Evolutionary conservation across 2,888 invertebrate species (phyloP).

Genomic region (Drosophila villosipedis): DNA sequence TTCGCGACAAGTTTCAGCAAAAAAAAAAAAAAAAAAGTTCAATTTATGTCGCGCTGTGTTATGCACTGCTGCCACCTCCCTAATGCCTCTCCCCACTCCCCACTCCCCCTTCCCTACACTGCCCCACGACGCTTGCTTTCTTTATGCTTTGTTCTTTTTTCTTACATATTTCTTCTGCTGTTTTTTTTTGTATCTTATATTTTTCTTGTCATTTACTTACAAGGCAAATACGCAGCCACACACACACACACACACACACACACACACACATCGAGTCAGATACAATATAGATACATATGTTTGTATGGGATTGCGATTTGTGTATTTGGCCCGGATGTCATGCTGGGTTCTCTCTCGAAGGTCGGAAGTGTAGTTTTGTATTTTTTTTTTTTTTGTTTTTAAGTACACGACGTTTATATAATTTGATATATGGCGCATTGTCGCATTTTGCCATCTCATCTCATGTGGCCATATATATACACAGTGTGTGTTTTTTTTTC

Average conservation of each 20-base stretch:
- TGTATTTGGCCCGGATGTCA: slow-evolving; percentile 78
- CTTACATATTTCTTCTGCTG: slow-evolving; percentile 11
- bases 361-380: slow-evolving; percentile 72
- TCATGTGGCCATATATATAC: slow-evolving; percentile 48
- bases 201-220: slow-evolving; percentile 71
- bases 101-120: slow-evolving; percentile 11
- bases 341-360: slow-evolving; percentile 72
- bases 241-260: neutral
- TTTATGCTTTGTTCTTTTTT: slow-evolving; percentile 59
- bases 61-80: slow-evolving; percentile 44
- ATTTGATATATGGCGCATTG: slow-evolving; percentile 79
- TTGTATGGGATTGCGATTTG: slow-evolving; percentile 32
- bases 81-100: neutral
- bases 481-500: neutral
- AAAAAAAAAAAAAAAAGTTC: slow-evolving; percentile 79
- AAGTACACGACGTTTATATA: slow-evolving; percentile 80
- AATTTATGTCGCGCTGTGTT: slow-evolving; percentile 76
- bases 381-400: slow-evolving; percentile 44
- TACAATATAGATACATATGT: slow-evolving; percentile 28
- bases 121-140: slow-evolving; percentile 51
- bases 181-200: slow-evolving; percentile 13
- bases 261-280: slow-evolving; percentile 6
- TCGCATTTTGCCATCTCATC: slow-evolving; percentile 73
- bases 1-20: slow-evolving; percentile 62
- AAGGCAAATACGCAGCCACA: slow-evolving; percentile 45